Evolutionary conservation across 2,888 invertebrate genomes (phyloP), one percentile per base, ranked within the genome.

Genomic region (Drosophila melanosoma): DNA sequence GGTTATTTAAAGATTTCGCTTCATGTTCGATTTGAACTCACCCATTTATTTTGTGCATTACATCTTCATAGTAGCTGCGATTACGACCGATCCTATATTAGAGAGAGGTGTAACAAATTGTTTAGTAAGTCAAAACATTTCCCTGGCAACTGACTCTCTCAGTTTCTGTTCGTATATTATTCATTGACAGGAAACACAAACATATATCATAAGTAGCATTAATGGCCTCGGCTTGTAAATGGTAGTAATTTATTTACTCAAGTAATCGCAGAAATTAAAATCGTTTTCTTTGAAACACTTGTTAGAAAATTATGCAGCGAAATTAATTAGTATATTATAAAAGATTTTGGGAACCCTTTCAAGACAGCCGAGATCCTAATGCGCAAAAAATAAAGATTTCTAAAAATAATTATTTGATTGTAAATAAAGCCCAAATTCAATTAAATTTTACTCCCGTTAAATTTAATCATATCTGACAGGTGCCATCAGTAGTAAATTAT

Each of bases 41-140:
- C 96, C 96, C 96, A 93, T 97, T 97, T 6, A 96, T 93, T 90
- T 95, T 94, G 26, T 93, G 93, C 69, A 96, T 92, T 32, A 96
- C 93, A 53, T 94, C 90, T 81, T 94, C 92, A 87, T 96, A 96
- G 92, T 96, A 96, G 1, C 93, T 91, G 53, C 93, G 90, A 60
- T 94, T 86, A 85, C 94, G 93, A 15, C 95, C 95, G 77, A 96
- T 95, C 94, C 96, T 96, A 76, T 64, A 76, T 64, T 93, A 83
- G 52, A 17, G 51, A 77, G 48, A 60, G 12, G 17, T 23, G 2
- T 32, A 48, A 60, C 10, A 60, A 53, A 54, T 81, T 58, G 65
- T 35, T 40, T 33, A 12, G 29, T 6, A 17, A 17, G 35, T 20
- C 10, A 6, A 33, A 33, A 40, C 23, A 62, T 17, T 1, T 40